Base-by-base conservation (phyloP, 2,888 invertebrate species). In the Leucozona laternaria region DNA sequence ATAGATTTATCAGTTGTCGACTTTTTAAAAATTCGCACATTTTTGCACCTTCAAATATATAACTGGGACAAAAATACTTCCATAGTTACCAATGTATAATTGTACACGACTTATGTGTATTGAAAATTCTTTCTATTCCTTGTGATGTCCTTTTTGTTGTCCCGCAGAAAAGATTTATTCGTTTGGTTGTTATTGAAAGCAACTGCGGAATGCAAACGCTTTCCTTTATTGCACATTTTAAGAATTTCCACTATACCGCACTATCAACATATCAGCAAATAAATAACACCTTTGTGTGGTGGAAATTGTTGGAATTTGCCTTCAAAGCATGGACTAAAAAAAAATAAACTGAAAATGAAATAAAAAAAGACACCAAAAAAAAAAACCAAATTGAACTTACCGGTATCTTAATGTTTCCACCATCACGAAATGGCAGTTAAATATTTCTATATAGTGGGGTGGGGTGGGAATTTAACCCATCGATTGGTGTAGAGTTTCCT, bases 321-420 rank as follows among this genome's bases (percentile, higher is more conserved):
- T 13, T 60, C 40, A 78, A 22, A 66, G 34, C 7, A 60, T 17
- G 4, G 70, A 88, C 84, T 83, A 89, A 90, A 89, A 90, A 89
- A 89, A 88, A 89, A 88, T 89, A 89, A 90, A 15, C 3, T 13
- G 15, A 43, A 17, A 45, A n/a, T 4, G 2, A 88, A 88, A 13
- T 15, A 37, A 89, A 86, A 2, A 76, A 34, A 17, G 11, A 62
- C 53, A 48, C 13, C 13, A 57, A 45, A 60, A 40, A 79, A 37
- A 55, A 66, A 53, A 48, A 22, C 50, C 50, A 53, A 66, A 81
- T 79, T 88, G 83, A 88, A 84, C 62, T 79, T 66, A 66, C 60
- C 31, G 71, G 71, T 79, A 80, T 84, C 80, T 86, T 88, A 88
- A 87, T 89, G 88, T 71, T 81, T 48, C 79, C 83, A 83, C 76